phyloP scores from a whole-genome alignment of 2,797 vertebrate genomes.

The Argya squamiceps region DNA sequence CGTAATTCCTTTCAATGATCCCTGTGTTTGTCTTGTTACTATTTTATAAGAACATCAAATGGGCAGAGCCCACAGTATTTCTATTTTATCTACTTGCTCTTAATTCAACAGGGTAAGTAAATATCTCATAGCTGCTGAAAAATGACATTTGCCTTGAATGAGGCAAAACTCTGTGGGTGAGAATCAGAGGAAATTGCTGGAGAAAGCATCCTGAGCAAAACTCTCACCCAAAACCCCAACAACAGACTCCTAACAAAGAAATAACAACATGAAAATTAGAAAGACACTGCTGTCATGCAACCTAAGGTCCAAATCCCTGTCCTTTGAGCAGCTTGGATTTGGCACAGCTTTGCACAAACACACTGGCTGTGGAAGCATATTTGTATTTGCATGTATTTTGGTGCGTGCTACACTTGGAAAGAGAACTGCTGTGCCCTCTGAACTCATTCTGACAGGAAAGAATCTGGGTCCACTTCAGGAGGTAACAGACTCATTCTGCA shows the following conservation, averaged over 20 bases:
- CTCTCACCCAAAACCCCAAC: background rate
- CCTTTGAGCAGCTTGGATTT: background rate
- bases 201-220: background rate
- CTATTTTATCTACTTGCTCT: background rate
- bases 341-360: background rate
- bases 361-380: background rate
- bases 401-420: background rate
- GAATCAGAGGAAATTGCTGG: background rate
- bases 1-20: background rate
- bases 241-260: background rate
- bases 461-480: background rate
- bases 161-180: background rate
- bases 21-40: background rate
- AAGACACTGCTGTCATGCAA: background rate
- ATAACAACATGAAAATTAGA: background rate
- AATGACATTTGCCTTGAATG: background rate
- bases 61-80: background rate
- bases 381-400: fast-evolving
- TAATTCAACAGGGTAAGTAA: background rate
- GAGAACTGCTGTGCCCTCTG: background rate
- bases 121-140: background rate
- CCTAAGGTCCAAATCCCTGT: background rate
- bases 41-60: background rate
- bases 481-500: background rate
- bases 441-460: background rate